Conservation (phyloP, 1,140 invertebrate genomes). For the Bombyx mandarina region DNA sequence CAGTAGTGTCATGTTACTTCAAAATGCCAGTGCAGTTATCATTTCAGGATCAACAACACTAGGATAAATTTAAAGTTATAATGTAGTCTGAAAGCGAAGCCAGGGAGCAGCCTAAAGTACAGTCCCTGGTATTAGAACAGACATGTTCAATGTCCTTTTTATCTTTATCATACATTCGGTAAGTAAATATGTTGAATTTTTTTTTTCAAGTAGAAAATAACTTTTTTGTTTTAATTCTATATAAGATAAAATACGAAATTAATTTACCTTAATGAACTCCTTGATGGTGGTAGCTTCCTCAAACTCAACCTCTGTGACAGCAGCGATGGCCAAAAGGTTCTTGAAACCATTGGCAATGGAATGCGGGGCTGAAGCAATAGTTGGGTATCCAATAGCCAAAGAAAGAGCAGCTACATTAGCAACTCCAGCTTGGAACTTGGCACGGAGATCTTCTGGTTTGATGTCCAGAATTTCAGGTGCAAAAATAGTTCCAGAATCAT, state of each 20-base stretch:
- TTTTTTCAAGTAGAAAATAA: too few relatives aligned
- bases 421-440: slow-evolving; percentile 93
- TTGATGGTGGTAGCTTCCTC: slow-evolving; percentile 94
- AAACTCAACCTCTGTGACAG: slow-evolving; percentile 95
- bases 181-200: too few relatives aligned
- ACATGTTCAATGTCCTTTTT: slow-evolving; percentile 14
- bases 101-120: slow-evolving; percentile 23
- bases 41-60: slow-evolving; percentile 31
- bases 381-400: slow-evolving; percentile 95
- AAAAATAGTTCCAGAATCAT: slow-evolving; percentile 98
- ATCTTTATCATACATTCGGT: not conserved
- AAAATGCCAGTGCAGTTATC: slow-evolving; percentile 44
- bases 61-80: slow-evolving; percentile 51
- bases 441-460: slow-evolving; percentile 94
- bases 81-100: slow-evolving; percentile 62
- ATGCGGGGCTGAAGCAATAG: slow-evolving; percentile 96
- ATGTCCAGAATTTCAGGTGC: slow-evolving; percentile 97
- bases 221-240: too few relatives aligned
- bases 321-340: slow-evolving; percentile 91
- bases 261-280: slow-evolving; percentile 84
- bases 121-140: slow-evolving; percentile 45
- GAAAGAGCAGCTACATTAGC: slow-evolving; percentile 95
- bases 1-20: slow-evolving; percentile 14
- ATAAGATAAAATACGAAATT: too few relatives aligned
- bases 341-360: slow-evolving; percentile 98